Conservation (phyloP, 2,797 vertebrate species). For the Bradypodion pumilum region DNA sequence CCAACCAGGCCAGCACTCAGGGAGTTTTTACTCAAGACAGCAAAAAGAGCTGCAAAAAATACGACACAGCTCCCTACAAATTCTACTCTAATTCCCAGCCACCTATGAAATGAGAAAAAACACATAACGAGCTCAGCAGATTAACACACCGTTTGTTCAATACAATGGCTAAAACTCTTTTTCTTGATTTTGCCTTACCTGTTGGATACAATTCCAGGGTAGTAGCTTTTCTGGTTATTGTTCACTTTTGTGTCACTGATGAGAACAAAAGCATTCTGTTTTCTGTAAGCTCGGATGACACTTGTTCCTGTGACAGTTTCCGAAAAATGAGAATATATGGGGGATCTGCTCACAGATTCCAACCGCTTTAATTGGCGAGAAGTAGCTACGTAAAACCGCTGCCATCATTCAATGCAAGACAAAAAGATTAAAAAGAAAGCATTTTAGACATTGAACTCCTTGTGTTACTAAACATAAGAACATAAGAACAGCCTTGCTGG, state of each 20-base stretch:
- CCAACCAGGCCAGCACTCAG: slow-evolving; percentile 90
- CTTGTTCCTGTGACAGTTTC: slow-evolving; percentile 90
- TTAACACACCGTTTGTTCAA: background rate
- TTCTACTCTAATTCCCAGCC: slow-evolving; percentile 91
- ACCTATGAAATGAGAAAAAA: slow-evolving; percentile 76
- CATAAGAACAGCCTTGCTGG: no score
- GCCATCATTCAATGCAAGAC: slow-evolving; percentile 8
- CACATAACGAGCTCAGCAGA: background rate
- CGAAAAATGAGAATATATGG: slow-evolving; percentile 97
- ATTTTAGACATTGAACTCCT: background rate
- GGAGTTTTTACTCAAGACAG: slow-evolving; percentile 83
- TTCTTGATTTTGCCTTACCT: slow-evolving; percentile 77
- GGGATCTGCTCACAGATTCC: slow-evolving; percentile 95
- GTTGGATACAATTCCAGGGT: slow-evolving; percentile 89
- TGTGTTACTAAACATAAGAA: no score
- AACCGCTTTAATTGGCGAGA: slow-evolving; percentile 95
- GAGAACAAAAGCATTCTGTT: slow-evolving; percentile 81
- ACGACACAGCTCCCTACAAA: slow-evolving; percentile 95
- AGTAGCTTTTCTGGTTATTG: slow-evolving; percentile 91
- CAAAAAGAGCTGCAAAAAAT: slow-evolving; percentile 92
- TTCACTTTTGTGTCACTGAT: slow-evolving; percentile 88
- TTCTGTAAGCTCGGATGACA: slow-evolving; percentile 91
- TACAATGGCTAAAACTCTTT: no score
- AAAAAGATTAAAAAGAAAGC: slow-evolving; percentile 3
- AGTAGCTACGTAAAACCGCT: slow-evolving; percentile 96